phyloP scores from a whole-genome alignment of 2,113 vertebrate species.

The Agapornis roseicollis region DNA sequence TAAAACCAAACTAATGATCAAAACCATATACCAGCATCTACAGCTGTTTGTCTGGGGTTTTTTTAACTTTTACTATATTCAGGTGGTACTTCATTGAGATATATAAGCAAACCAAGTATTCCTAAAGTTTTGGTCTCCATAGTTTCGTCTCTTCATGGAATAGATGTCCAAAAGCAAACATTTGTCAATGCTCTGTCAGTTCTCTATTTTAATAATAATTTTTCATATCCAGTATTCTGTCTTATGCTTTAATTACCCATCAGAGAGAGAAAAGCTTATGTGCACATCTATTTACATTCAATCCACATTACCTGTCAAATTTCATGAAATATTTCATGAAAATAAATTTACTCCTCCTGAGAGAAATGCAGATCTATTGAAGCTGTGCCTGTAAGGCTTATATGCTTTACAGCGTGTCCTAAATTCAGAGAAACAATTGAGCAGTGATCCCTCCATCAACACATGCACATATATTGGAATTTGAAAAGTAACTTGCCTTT shows the following conservation, averaged over 20 bases:
- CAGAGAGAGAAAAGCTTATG: constrained; percentile 4
- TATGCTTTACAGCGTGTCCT: neutral
- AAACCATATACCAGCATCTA: neutral
- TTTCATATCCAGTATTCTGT: neutral
- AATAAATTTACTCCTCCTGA: constrained; percentile 26
- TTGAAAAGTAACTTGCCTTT: neutral
- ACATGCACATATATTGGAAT: neutral
- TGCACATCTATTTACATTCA: neutral
- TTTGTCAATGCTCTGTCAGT: neutral
- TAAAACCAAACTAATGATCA: neutral
- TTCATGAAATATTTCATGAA: neutral
- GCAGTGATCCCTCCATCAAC: neutral
- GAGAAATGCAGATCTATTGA: neutral
- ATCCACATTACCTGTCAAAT: neutral
- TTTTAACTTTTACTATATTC: neutral
- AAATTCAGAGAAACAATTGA: neutral
- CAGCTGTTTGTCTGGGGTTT: neutral
- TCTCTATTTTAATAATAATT: constrained; percentile 23
- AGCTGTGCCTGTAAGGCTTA: neutral
- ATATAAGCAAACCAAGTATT: neutral
- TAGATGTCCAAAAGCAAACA: neutral
- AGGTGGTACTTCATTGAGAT: neutral
- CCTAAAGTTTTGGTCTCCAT: neutral
- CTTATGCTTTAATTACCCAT: constrained; percentile 7
- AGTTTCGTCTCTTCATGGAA: neutral